Conservation (phyloP, 2,797 vertebrate species). For the Betta splendens region DNA sequence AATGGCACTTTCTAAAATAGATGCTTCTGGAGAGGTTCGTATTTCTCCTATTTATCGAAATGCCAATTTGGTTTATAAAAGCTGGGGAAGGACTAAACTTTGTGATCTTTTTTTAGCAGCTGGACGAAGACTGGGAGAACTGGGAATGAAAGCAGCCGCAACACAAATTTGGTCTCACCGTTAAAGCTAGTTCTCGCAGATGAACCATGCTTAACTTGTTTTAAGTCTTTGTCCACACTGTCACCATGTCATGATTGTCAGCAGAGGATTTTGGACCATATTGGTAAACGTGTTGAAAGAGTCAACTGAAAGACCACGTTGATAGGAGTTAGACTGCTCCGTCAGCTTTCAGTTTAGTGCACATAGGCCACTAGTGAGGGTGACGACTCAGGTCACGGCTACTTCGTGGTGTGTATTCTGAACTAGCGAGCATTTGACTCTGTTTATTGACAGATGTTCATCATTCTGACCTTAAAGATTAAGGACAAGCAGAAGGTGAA, state of each 20-base stretch:
- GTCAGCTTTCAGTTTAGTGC: constrained; percentile 50
- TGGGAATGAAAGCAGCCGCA: constrained; percentile 86
- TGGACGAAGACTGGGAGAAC: constrained; percentile 98
- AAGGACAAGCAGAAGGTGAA: constrained; percentile 37
- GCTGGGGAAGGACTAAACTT: neutral
- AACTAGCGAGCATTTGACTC: constrained; percentile 43
- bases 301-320: constrained; percentile 53
- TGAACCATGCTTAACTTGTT: constrained; percentile 77
- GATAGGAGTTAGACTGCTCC: constrained; percentile 53
- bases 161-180: constrained; percentile 48
- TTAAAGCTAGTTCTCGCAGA: constrained; percentile 71
- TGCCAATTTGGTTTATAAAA: neutral
- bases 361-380: constrained; percentile 34
- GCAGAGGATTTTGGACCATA: constrained; percentile 62
- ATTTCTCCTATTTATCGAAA: neutral
- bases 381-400: constrained; percentile 38
- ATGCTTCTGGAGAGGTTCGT: constrained; percentile 88
- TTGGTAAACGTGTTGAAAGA: constrained; percentile 56
- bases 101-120: constrained; percentile 67
- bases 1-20: constrained; percentile 90
- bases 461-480: constrained; percentile 46
- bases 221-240: constrained; percentile 79
- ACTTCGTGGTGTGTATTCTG: constrained; percentile 49
- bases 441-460: constrained; percentile 33
- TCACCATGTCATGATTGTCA: constrained; percentile 76